Evolutionary conservation across 2,888 invertebrate species (phyloP), one percentile per base, ranked within the genome.

Genomic region (Nymphalis c-album): DNA sequence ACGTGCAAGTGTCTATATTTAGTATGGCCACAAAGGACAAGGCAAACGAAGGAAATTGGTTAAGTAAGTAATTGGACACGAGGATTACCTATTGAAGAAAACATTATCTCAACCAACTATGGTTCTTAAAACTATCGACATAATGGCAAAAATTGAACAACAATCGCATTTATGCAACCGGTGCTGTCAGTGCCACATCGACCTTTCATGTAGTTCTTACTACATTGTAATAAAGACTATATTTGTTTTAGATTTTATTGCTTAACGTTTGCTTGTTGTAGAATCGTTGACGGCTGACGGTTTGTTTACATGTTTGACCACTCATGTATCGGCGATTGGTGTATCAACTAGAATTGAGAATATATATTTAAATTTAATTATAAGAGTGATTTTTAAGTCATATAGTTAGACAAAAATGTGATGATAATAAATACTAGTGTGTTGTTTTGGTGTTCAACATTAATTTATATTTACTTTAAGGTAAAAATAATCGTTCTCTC

Each of bases 21-120:
- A 57, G 45, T 62, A 57, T 60, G 47, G 47, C 63, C 70, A 64
- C 70, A 70, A 74, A 72, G 72, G 75, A 73, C 71, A 70, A 67
- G 61, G 47, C 61, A 67, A 69, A 65, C 68, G 73, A 72, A 70
- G 75, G 76, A 76, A 76, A 77, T 76, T 77, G 74, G 73, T 78
- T 78, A 84, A 84, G 78, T 83, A 81, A 80, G 73, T 84, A 84
- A 84, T 84, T 79, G 83, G 76, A 61, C 53, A 51, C 62, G 62
- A 62, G 60, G 45, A 71, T 35, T 50, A 31, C 31, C 55, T 31
- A 55, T 31, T n/a, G 35, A 35, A 40, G 18, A 16, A 8, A 51
- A 45, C 1, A 26, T 8, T n/a, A 13, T 18, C 4, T 3, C 55
- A 61, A 22, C 35, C 31, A 6, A 69, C 46, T 71, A 47, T 64